phyloP scores from a whole-genome alignment of 2,888 invertebrate species.

The Urechis unicinctus region DNA sequence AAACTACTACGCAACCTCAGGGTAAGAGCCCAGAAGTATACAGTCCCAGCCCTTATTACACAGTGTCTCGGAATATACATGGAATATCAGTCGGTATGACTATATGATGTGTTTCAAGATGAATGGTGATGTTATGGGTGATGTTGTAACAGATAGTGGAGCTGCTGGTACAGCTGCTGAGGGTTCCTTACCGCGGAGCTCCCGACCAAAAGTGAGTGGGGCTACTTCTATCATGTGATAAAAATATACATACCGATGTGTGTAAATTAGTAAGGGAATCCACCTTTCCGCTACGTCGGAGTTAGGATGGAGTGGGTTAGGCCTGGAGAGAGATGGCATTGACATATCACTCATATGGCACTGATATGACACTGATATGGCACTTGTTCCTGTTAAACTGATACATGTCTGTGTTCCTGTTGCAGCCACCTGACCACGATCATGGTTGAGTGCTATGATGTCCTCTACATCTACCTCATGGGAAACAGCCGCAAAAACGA shows the following conservation, averaged over 20 bases:
- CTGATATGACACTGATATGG: background rate
- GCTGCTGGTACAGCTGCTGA: conserved; percentile 37
- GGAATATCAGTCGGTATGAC: too few relatives aligned
- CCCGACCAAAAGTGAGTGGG: conserved; percentile 38
- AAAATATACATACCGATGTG: too few relatives aligned
- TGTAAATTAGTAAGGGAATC: too few relatives aligned
- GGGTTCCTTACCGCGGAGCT: conserved; percentile 34
- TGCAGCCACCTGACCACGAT: conserved; percentile 38
- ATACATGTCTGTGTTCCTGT: background rate
- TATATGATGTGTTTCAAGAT: too few relatives aligned
- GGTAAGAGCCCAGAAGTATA: too few relatives aligned
- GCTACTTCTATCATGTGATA: too few relatives aligned
- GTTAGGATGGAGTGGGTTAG: too few relatives aligned
- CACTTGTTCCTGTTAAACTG: background rate
- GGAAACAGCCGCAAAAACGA: conserved; percentile 49
- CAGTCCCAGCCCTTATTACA: too few relatives aligned
- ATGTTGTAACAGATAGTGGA: conserved; percentile 38
- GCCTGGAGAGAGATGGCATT: too few relatives aligned
- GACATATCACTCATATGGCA: too few relatives aligned
- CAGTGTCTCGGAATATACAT: too few relatives aligned
- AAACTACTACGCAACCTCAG: conserved; percentile 48
- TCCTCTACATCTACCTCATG: conserved; percentile 42
- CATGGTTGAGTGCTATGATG: conserved; percentile 40
- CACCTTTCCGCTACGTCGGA: too few relatives aligned
- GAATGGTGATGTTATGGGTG: background rate